A percentile compares a stretch with the other conserved stretches of the same genome.
phyloP scores from a whole-genome alignment of 2,888 invertebrate genomes.

The Heteromyza rotundicornis region DNA sequence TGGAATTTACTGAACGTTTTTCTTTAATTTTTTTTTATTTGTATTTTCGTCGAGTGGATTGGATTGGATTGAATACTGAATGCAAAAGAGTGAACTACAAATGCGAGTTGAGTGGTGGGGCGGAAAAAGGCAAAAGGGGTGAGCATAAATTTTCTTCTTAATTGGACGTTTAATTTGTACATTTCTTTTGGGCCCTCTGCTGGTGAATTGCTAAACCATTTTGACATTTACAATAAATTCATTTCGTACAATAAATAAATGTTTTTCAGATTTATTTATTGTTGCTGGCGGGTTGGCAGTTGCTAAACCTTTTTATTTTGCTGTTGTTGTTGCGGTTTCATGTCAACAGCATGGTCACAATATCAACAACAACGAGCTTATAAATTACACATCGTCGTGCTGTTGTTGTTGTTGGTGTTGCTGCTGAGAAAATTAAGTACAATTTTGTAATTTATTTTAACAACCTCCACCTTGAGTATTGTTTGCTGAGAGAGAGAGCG shows the following conservation, averaged over 20 bases:
- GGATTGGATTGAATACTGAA: background rate
- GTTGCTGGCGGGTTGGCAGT: conserved; percentile 6
- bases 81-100: background rate
- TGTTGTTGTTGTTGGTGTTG: background rate
- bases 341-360: background rate
- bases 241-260: no score
- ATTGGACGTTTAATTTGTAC: no score
- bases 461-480: conserved; percentile 14
- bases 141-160: no score
- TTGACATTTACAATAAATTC: no score
- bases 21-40: background rate
- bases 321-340: background rate
- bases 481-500: no score
- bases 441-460: conserved; percentile 20
- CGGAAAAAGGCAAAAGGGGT: no score
- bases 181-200: no score
- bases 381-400: background rate
- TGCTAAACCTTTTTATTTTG: conserved; percentile 3
- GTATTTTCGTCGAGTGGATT: background rate
- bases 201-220: no score
- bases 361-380: background rate
- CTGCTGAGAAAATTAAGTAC: conserved; percentile 7
- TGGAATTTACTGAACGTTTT: background rate
- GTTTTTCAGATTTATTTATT: no score
- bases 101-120: no score